Evolutionary conservation across 2,113 vertebrate genomes (phyloP), one percentile per base, ranked within the genome.

Genomic region (Gopherus flavomarginatus): DNA sequence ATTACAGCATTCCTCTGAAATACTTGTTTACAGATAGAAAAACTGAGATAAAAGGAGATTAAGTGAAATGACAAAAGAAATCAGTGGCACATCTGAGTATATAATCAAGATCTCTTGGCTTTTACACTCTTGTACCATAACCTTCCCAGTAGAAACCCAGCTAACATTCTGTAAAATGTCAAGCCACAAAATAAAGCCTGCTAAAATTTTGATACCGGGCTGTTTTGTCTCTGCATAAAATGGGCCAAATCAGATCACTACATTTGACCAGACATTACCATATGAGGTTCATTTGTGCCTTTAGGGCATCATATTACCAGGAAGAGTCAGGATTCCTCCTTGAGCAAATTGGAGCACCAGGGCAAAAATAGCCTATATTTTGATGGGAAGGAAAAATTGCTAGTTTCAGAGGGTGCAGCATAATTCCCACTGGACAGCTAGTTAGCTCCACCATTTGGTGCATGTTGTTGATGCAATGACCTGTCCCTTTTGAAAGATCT

Each of bases 11-110:
- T 81, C 91, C 81, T 5, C 14, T 75, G 26, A 91, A 44, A 87
- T 86, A 81, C 44, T 50, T 86, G 53, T 85, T 29, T 62, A 62
- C 85, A 57, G 80, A 83, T 81, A 83, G 3, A 1, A 14, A 50
- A 90, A 83, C 53, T 50, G 80, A 81, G 49, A 89, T 11, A 89
- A 16, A 92, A 12, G 92, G 93, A 96, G 95, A 91, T 54, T 86
- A 90, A 56, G 12, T 22, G 12, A 79, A 47, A 62, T 17, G 62
- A 59, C 38, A 50, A 24, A 95, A 86, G 72, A 87, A 16, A 77
- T 47, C 57, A 90, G 19, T 57, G 59, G 31, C 44, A 69, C 21
- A 92, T 75, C 22, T 89, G 17, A n/a, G 53, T 17, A 88, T 29
- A 50, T 24, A 78, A 87, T 11, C 42, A 89, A 54, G 90, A 86